phyloP scores from a whole-genome alignment of 2,888 invertebrate species.

The Andrena fulva region DNA sequence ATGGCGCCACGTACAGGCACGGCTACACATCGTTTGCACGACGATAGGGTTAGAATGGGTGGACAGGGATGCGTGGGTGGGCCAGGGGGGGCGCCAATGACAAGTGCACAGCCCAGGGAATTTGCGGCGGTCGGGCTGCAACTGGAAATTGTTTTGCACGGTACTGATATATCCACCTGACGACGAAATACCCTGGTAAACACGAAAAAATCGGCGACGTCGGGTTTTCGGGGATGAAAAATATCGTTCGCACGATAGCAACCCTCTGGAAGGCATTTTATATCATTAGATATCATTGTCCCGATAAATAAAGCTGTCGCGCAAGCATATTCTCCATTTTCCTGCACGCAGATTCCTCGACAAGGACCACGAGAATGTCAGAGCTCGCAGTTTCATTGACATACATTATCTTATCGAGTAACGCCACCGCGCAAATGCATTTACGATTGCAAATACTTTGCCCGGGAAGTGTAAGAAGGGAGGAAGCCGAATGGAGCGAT shows the following conservation, averaged over 20 bases:
- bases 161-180: slow-evolving; percentile 66
- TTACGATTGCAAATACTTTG: slow-evolving; percentile 18
- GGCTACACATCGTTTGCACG: slow-evolving; percentile 50
- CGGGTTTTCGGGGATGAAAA: slow-evolving; percentile 37
- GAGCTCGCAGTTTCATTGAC: too few species aligned
- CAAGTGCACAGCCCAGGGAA: slow-evolving; percentile 71
- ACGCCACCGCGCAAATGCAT: neutral
- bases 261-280: neutral
- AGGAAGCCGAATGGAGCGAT: slow-evolving; percentile 33
- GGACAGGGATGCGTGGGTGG: slow-evolving; percentile 19
- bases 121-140: slow-evolving; percentile 71
- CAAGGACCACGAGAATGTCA: too few species aligned
- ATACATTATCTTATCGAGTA: neutral
- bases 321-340: neutral
- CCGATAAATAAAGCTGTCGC: neutral
- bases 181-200: slow-evolving; percentile 59
- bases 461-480: slow-evolving; percentile 30
- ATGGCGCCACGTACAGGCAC: slow-evolving; percentile 42
- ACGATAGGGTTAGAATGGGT: slow-evolving; percentile 36
- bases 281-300: too few species aligned
- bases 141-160: slow-evolving; percentile 70
- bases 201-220: slow-evolving; percentile 48
- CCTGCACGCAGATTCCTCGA: too few species aligned
- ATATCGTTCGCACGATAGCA: neutral
- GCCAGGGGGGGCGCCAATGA: slow-evolving; percentile 38